phyloP scores from a whole-genome alignment of 2,888 invertebrate species.

The Bombyx huttoni region DNA sequence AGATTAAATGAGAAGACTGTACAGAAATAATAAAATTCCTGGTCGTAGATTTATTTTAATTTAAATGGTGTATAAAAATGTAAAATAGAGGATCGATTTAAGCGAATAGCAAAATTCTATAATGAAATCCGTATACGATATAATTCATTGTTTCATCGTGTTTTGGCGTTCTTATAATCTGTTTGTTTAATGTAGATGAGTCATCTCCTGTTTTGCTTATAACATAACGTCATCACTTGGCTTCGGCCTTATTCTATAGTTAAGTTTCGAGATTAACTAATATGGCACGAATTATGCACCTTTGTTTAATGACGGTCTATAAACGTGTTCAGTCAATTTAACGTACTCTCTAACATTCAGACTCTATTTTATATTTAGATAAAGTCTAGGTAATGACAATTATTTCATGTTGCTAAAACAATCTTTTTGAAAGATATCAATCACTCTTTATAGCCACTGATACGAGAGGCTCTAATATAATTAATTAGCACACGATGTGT shows the following conservation, averaged over 20 bases:
- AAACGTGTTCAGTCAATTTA: not conserved
- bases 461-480: slow-evolving; percentile 4
- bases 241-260: slow-evolving; percentile 25
- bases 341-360: not conserved
- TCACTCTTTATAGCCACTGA: too few relatives aligned
- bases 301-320: not conserved
- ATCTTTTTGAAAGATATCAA: too few relatives aligned
- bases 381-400: slow-evolving; percentile 13
- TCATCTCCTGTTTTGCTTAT: not conserved
- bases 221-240: slow-evolving; percentile 17
- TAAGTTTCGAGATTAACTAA: slow-evolving; percentile 20
- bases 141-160: too few relatives aligned
- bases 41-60: slow-evolving; percentile 57
- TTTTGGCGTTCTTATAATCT: not conserved
- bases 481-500: not conserved
- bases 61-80: slow-evolving; percentile 15
- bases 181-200: not conserved
- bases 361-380: not conserved
- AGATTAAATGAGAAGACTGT: slow-evolving; percentile 17
- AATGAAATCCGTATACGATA: not conserved
- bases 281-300: not conserved
- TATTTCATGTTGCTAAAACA: slow-evolving; percentile 14
- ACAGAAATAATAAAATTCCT: slow-evolving; percentile 24
- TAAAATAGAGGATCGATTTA: not conserved
- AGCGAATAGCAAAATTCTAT: not conserved